Base-by-base conservation (phyloP, 1,140 invertebrate species). In the Eufriesea mexicana region DNA sequence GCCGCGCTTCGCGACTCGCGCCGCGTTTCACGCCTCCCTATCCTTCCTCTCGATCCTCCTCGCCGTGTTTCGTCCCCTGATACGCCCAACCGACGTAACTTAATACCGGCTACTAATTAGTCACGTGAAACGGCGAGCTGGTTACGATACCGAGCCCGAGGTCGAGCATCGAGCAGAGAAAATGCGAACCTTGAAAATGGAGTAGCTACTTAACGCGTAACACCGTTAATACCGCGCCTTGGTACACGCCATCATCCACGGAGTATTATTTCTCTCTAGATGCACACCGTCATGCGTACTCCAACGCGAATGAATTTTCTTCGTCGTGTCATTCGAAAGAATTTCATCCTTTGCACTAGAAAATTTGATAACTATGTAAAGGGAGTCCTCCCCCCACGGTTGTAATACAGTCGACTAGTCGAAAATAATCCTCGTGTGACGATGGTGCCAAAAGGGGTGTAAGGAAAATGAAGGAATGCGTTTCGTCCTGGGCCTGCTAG, bases 81-180 rank as follows among this genome's bases (percentile, higher is more conserved):
- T 42, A 55, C 73, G 42, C 62, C 84, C 49, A 20, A 25, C 57
- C 20, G 54, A n/a, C 49, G 84, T 75, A 86, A 86, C 70, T 66
- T 72, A 73, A 80, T 80, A 84, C 70, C 51, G 4, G n/a, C 16
- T 9, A 14, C 20, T 86, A 86, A 86, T 86, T 80, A 84, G 78
- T 76, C 75, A 79, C 49, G 47, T 84, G 84, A 74, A 79, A 66
- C 25, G 25, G 16, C 25, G 62, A 54, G 55, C 61, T 83, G 7
- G 25, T 78, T 68, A 61, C 61, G 75, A 66, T 66, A 61, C 51
- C 51, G 23, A 42, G 55, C n/a, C 55, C 79, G 55, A 61, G 54
- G 47, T 74, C 79, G 55, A 74, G 62, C 78, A 35, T 20, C 55
- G 68, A 20, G 67, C 25, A 59, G 77, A 70, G 54, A 59, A 75